Evolutionary conservation across 2,888 invertebrate genomes (phyloP).

Genomic region (Idaea dimidiata): DNA sequence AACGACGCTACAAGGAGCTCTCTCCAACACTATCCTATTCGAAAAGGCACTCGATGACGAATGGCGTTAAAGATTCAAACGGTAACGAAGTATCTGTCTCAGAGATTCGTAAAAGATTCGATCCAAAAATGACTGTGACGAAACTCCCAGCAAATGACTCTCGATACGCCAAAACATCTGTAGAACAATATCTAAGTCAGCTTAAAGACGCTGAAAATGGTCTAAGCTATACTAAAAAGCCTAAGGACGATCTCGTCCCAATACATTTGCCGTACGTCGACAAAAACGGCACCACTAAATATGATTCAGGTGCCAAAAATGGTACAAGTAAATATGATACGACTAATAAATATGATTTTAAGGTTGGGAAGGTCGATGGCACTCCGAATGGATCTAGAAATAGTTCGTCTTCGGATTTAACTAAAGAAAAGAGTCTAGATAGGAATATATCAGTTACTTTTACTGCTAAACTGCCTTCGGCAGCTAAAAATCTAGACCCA

Average conservation of each 20-base stretch:
- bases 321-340: background rate
- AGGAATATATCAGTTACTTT: conserved; percentile 64
- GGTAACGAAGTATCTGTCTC: conserved; percentile 81
- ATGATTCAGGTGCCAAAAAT: conserved; percentile 51
- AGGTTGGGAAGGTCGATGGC: background rate
- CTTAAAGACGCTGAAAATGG: conserved; percentile 71
- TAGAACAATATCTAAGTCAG: conserved; percentile 67
- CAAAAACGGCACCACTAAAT: conserved; percentile 61
- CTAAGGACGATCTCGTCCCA: conserved; percentile 71
- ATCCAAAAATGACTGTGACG: conserved; percentile 74
- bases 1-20: conserved; percentile 69
- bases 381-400: conserved; percentile 47
- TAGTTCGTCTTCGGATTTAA: conserved; percentile 67
- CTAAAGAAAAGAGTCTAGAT: conserved; percentile 71
- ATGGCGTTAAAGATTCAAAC: conserved; percentile 79
- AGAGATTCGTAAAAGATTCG: conserved; percentile 81
- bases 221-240: conserved; percentile 58
- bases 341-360: background rate
- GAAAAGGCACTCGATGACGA: conserved; percentile 62
- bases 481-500: conserved; percentile 73
- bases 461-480: conserved; percentile 65
- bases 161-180: conserved; percentile 54
- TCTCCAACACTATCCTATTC: conserved; percentile 61
- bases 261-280: conserved; percentile 69
- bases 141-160: conserved; percentile 69